phyloP scores from a whole-genome alignment of 2,888 invertebrate genomes.

The Lordiphosa andalusiaca region DNA sequence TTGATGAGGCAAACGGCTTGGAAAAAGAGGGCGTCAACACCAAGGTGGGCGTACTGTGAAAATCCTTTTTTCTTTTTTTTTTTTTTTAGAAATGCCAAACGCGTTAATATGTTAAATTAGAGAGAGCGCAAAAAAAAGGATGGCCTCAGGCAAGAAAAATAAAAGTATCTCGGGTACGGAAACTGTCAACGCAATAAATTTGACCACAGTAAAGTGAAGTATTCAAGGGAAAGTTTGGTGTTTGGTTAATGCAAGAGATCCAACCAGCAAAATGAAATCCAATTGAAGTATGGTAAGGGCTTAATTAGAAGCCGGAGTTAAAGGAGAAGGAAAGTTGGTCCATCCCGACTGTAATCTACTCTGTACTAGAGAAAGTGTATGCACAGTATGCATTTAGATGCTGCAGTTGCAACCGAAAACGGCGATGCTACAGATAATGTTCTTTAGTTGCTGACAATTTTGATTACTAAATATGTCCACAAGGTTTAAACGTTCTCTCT shows the following conservation, averaged over 20 bases:
- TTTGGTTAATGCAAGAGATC: slow-evolving; percentile 38
- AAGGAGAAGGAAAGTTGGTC: background rate
- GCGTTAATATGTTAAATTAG: slow-evolving; percentile 67
- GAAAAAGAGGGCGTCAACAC: slow-evolving; percentile 47
- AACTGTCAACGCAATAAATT: slow-evolving; percentile 65
- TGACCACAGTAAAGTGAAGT: slow-evolving; percentile 45
- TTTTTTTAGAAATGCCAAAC: slow-evolving; percentile 55
- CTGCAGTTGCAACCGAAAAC: too few relatives aligned
- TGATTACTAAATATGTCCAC: too few relatives aligned
- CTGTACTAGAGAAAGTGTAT: too few relatives aligned
- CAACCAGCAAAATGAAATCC: slow-evolving; percentile 41
- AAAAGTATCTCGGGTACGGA: slow-evolving; percentile 22
- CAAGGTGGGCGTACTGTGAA: slow-evolving; percentile 26
- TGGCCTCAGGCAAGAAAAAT: slow-evolving; percentile 16
- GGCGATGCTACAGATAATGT: too few relatives aligned
- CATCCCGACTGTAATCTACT: too few relatives aligned
- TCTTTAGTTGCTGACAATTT: too few relatives aligned
- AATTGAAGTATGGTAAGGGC: slow-evolving; percentile 48
- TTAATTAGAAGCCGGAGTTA: slow-evolving; percentile 46
- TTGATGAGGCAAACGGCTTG: slow-evolving; percentile 58
- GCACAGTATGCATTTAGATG: too few relatives aligned
- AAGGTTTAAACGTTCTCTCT: too few relatives aligned
- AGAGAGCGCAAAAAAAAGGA: slow-evolving; percentile 36
- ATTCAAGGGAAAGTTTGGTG: slow-evolving; percentile 38
- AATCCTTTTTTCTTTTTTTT: slow-evolving; percentile 58